A percentile compares a stretch with the other conserved stretches of the same genome.
phyloP scores from a whole-genome alignment of 2,888 invertebrate genomes.

The Branchellion lobata region DNA sequence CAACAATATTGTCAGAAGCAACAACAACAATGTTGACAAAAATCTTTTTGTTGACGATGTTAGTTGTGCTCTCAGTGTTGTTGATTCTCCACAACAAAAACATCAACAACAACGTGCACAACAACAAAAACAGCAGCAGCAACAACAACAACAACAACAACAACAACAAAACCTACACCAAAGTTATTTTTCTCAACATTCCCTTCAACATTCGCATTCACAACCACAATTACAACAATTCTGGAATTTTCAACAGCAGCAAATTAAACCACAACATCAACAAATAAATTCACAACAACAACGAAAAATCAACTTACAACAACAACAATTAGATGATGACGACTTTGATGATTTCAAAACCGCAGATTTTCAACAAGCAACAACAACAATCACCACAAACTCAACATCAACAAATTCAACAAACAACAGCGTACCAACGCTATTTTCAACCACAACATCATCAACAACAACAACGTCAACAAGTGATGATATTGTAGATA shows the following conservation, averaged over 20 bases:
- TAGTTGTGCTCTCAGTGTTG: too few species aligned
- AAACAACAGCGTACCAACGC: not conserved
- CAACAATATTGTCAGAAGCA: not conserved
- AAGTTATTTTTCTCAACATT: not conserved
- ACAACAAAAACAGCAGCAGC: not conserved
- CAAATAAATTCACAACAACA: not conserved
- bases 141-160: not conserved
- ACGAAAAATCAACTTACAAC: not conserved
- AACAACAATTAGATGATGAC: not conserved
- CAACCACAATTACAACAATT: not conserved
- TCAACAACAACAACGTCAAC: not conserved
- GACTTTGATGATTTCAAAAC: conserved; percentile 9
- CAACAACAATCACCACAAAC: not conserved
- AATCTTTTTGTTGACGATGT: not conserved
- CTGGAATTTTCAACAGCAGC: not conserved
- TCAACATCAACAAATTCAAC: not conserved
- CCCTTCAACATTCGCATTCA: not conserved
- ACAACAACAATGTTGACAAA: not conserved
- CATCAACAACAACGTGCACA: not conserved
- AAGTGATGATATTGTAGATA: not conserved
- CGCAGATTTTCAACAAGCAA: not conserved
- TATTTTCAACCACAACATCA: not conserved
- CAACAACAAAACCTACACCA: not conserved
- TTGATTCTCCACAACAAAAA: not conserved
- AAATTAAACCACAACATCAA: not conserved